Evolutionary conservation across 2,113 vertebrate species (phyloP), one percentile per base, ranked within the genome.

Genomic region (Hyperopisus bebe): DNA sequence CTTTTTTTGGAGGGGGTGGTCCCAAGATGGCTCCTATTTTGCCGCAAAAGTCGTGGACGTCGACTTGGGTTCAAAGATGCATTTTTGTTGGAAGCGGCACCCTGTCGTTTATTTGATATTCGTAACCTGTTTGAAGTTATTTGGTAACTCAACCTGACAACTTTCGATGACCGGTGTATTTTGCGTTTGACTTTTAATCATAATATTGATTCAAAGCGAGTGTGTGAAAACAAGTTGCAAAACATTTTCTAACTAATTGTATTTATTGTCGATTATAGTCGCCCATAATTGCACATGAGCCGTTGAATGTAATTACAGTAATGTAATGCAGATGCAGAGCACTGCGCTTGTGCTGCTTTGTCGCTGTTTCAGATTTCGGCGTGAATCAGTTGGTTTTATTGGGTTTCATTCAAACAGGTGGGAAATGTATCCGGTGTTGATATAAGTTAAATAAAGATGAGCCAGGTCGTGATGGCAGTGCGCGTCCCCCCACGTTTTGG

Each of bases 1-100:
- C 48, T 53, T 39, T 88, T 90, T 90, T 91, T 66, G 91, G 86
- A 92, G 93, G 94, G 95, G 95, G 93, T 92, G 95, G 93, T 95
- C 93, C 95, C 96, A 96, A 96, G 95, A 96, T 96, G 96, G 96
- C 96, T 94, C 92, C 96, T 95, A 94, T 94, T 93, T 94, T 92
- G 91, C 94, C 93, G 27, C 66, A 74, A 47, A 21, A 58, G 77
- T 89, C 89, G 89, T 90, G 94, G 94, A 96, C 94, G 94, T 93
- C 84, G 88, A 94, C 94, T 93, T 91, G 93, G 92, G 89, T 91
- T 90, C 89, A 91, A 93, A 94, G 93, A 94, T 92, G 93, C 92
- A 92, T 91, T 92, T 91, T 91, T 92, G 93, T 47, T 47, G 19
- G 8, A 17, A 47, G 42, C 39, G 35, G 5, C 35, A 82, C 15